These are phyloP conservation scores for Melanotaenia duboulayi DNA, from an alignment of 2,113 vertebrate species.

Conservation along the genomic window DNA sequence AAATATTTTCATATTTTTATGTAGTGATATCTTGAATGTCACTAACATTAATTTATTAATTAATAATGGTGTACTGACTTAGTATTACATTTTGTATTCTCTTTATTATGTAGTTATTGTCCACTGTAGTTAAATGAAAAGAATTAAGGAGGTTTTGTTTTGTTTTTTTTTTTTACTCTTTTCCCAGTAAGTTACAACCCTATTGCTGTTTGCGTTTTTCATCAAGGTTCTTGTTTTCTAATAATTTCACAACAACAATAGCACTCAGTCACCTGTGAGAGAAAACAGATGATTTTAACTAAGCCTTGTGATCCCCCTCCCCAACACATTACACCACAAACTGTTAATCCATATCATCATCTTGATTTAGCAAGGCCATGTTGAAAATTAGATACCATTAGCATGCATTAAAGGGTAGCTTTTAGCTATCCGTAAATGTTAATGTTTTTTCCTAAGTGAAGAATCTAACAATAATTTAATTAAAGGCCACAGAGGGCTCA, in stretches of 20 bases:
- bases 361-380: slow-evolving; percentile 66
- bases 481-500: slow-evolving; percentile 27
- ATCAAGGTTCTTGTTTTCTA: slow-evolving; percentile 34
- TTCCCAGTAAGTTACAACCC: slow-evolving; percentile 16
- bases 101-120: not conserved
- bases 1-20: too few species aligned
- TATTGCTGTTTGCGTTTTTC: slow-evolving; percentile 29
- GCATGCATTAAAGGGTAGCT: slow-evolving; percentile 32
- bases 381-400: slow-evolving; percentile 67
- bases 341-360: slow-evolving; percentile 43
- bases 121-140: too few species aligned
- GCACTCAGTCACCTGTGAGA: slow-evolving; percentile 33
- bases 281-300: slow-evolving; percentile 53
- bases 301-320: slow-evolving; percentile 35
- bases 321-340: slow-evolving; percentile 45
- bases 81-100: not conserved
- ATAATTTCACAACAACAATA: slow-evolving; percentile 32
- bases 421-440: slow-evolving; percentile 48
- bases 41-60: too few species aligned
- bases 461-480: slow-evolving; percentile 64
- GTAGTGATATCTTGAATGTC: too few species aligned
- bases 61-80: too few species aligned
- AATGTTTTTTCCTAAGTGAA: slow-evolving; percentile 45
- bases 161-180: not conserved
- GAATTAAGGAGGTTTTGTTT: too few species aligned